phyloP scores from a whole-genome alignment of 2,113 vertebrate genomes.

The Crypturellus undulatus region DNA sequence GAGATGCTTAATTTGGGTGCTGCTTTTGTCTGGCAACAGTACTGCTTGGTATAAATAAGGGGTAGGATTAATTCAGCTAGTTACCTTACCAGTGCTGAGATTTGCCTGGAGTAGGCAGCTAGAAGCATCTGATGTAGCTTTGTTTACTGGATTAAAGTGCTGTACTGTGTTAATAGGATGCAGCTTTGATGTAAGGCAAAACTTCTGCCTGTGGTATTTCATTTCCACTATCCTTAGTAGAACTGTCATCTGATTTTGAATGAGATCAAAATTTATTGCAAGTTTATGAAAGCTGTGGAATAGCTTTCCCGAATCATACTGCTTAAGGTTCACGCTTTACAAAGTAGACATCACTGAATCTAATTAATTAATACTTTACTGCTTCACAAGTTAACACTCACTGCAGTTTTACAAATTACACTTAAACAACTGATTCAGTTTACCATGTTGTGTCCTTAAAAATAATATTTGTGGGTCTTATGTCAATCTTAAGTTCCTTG shows the following conservation, averaged over 20 bases:
- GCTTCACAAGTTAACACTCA: not conserved
- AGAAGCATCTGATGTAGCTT: not conserved
- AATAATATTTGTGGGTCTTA: not conserved
- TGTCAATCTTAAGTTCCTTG: not conserved
- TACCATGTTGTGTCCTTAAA: not conserved
- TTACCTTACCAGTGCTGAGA: not conserved
- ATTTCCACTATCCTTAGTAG: not conserved
- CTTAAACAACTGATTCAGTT: not conserved
- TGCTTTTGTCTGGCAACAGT: not conserved
- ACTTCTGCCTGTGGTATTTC: not conserved
- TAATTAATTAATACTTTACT: not conserved
- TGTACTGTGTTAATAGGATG: not conserved
- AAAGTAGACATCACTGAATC: rapidly evolving
- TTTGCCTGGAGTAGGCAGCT: not conserved
- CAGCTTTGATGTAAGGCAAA: not conserved
- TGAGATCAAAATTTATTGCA: not conserved
- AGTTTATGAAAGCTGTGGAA: not conserved
- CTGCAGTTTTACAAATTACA: not conserved
- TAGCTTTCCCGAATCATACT: not conserved
- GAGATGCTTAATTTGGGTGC: not conserved
- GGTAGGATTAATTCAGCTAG: not conserved
- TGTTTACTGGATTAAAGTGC: not conserved
- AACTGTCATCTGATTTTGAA: not conserved
- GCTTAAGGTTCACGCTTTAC: not conserved
- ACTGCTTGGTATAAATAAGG: not conserved